Percentiles rank a stretch among this genome's conserved stretches.
Conservation (phyloP, 2,888 invertebrate genomes). For the Julus scandinavius region DNA sequence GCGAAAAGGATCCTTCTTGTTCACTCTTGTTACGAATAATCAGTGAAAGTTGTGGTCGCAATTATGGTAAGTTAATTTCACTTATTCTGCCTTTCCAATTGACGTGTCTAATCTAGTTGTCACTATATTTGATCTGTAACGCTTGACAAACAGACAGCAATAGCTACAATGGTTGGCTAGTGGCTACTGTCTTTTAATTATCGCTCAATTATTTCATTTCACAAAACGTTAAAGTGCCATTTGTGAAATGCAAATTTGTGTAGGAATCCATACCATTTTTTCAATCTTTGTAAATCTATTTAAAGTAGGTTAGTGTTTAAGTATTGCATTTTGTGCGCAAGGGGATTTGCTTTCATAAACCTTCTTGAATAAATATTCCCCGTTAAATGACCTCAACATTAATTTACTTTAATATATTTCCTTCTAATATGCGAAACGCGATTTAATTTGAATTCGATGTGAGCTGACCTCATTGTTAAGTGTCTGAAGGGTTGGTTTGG, state of each 20-base stretch:
- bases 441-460: not conserved
- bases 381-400: too few relatives aligned
- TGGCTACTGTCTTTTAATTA: too few relatives aligned
- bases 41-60: constrained; percentile 52
- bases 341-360: too few relatives aligned
- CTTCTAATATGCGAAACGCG: not conserved
- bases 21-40: constrained; percentile 30
- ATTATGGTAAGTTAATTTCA: constrained; percentile 47
- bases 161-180: not conserved
- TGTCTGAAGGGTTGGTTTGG: not conserved
- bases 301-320: too few relatives aligned
- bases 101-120: not conserved
- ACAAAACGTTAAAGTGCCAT: too few relatives aligned
- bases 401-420: not conserved
- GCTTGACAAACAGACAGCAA: not conserved
- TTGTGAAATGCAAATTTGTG: too few relatives aligned
- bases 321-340: too few relatives aligned
- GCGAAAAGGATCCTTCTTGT: constrained; percentile 52
- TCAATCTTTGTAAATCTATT: too few relatives aligned
- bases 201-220: too few relatives aligned
- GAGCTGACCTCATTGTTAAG: not conserved
- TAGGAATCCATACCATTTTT: too few relatives aligned
- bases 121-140: not conserved
- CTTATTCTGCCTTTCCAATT: not conserved
- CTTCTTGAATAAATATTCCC: too few relatives aligned